Evolutionary conservation across 2,113 vertebrate genomes (phyloP).

Genomic region (Bettongia penicillata): DNA sequence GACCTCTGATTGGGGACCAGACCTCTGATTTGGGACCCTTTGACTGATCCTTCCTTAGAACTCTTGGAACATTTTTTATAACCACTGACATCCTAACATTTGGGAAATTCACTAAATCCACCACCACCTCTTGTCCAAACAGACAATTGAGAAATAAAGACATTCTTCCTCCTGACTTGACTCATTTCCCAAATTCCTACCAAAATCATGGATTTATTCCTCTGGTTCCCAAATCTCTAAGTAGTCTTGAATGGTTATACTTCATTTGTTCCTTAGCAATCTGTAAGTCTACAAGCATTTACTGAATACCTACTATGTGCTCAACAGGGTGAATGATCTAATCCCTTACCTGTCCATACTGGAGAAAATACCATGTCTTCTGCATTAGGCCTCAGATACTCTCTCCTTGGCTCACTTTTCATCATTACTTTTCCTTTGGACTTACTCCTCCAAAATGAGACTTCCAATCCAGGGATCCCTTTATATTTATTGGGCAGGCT

Average conservation of each 20-base stretch:
- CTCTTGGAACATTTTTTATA: neutral
- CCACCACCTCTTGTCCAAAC: neutral
- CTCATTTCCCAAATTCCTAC: neutral
- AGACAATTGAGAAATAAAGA: neutral
- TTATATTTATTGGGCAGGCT: neutral
- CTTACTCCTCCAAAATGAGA: neutral
- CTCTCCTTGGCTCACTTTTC: neutral
- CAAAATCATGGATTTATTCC: neutral
- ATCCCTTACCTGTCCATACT: neutral
- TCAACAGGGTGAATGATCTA: neutral
- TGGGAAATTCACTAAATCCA: neutral
- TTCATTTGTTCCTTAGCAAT: neutral
- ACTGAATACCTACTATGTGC: neutral
- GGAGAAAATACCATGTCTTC: neutral
- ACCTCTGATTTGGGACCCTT: neutral
- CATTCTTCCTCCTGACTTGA: neutral
- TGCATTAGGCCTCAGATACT: rapidly evolving
- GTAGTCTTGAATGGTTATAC: neutral
- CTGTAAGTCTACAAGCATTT: neutral
- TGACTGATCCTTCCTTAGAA: neutral
- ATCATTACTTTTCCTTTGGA: neutral
- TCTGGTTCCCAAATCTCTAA: neutral
- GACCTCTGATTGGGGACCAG: neutral
- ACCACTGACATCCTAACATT: neutral
- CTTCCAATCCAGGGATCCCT: neutral